These are phyloP conservation scores for Proisotoma minuta DNA, from an alignment of 2,888 invertebrate genomes.

Conservation along the genomic window DNA sequence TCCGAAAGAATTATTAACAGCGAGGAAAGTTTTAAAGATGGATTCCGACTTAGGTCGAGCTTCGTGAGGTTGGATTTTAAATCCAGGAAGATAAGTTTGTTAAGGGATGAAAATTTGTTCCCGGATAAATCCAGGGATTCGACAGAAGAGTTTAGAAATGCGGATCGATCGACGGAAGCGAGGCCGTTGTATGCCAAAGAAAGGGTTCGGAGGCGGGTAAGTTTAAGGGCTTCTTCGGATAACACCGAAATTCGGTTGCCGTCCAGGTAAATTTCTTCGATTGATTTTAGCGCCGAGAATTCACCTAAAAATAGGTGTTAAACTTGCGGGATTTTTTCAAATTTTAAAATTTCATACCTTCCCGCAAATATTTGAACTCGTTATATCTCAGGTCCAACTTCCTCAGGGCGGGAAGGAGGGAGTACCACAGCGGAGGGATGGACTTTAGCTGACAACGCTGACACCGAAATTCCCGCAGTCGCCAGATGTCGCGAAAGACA, in stretches of 20 bases:
- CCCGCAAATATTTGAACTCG: conserved; percentile 66
- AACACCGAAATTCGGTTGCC: conserved; percentile 72
- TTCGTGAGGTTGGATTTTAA: neutral
- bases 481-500: conserved; percentile 51
- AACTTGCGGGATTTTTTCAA: too few relatives aligned
- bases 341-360: too few relatives aligned
- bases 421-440: conserved; percentile 47
- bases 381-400: conserved; percentile 72
- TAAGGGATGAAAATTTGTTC: conserved; percentile 67
- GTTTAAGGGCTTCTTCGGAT: conserved; percentile 65
- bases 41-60: conserved; percentile 68
- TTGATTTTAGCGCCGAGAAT: conserved; percentile 63
- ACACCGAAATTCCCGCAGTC: conserved; percentile 48
- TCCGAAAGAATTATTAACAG: conserved; percentile 42
- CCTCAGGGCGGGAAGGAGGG: conserved; percentile 47
- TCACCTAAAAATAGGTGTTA: too few relatives aligned
- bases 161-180: conserved; percentile 67
- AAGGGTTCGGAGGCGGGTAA: conserved; percentile 54
- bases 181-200: conserved; percentile 67
- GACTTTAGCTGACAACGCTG: conserved; percentile 48
- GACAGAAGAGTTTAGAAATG: conserved; percentile 68
- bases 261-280: conserved; percentile 63
- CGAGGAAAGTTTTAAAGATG: conserved; percentile 47
- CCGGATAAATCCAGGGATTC: conserved; percentile 67
- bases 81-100: conserved; percentile 58